Conservation (phyloP, 2,797 vertebrate species). For the Vireo griseus region DNA sequence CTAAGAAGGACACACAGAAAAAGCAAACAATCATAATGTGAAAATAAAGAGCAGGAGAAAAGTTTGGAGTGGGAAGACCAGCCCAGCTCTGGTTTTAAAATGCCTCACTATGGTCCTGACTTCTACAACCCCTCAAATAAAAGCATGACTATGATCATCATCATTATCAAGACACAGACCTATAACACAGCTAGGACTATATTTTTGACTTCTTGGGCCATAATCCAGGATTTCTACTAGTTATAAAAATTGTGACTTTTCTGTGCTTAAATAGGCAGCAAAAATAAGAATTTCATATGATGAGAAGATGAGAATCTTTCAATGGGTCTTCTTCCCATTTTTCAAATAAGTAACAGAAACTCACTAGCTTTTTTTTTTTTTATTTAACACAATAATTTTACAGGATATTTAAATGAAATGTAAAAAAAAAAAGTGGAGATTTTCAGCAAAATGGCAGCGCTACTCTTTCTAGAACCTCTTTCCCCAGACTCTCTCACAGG, state of each 20-base stretch:
- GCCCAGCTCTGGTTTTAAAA: background rate
- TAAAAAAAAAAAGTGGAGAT: background rate
- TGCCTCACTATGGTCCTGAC: background rate
- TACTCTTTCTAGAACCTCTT: background rate
- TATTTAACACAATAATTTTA: background rate
- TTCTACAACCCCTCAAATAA: fast-evolving
- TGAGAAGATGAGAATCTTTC: background rate
- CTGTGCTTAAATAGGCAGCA: background rate
- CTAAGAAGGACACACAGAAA: conserved; percentile 27
- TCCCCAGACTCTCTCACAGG: background rate
- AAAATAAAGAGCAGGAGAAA: background rate
- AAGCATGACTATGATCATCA: background rate
- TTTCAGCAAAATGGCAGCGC: background rate
- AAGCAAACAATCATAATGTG: background rate
- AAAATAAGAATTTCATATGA: background rate
- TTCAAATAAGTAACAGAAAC: background rate
- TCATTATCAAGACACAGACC: background rate
- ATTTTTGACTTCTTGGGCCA: background rate
- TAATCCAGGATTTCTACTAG: background rate
- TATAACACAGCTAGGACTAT: background rate
- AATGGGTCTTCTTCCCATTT: background rate
- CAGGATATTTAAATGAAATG: fast-evolving
- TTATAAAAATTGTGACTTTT: background rate
- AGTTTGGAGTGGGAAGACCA: background rate
- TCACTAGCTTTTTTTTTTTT: background rate